Evolutionary conservation across 2,888 invertebrate species (phyloP).

Genomic region (Drosophila neotestacea): DNA sequence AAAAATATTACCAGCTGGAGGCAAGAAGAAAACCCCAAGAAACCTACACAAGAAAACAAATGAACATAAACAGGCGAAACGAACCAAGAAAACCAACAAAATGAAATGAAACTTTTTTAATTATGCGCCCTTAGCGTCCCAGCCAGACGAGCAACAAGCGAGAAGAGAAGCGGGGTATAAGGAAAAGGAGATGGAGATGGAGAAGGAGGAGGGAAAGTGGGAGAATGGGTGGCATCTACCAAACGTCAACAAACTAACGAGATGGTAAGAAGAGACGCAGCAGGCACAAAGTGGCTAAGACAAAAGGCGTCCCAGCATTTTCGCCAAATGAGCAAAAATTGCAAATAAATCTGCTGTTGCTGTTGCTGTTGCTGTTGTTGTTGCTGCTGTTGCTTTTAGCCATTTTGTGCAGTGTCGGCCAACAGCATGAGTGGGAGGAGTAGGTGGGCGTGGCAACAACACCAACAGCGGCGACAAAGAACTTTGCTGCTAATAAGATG

Average conservation of each 20-base stretch:
- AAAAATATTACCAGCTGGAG: slow-evolving; percentile 40
- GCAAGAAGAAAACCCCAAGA: slow-evolving; percentile 58
- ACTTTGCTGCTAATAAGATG: slow-evolving; percentile 83
- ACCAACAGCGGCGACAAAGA: slow-evolving; percentile 71
- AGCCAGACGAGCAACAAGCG: slow-evolving; percentile 38
- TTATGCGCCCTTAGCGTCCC: slow-evolving; percentile 77
- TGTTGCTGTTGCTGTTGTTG: slow-evolving; percentile 40
- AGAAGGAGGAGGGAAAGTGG: not conserved
- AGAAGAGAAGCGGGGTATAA: too few species aligned
- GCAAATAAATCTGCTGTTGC: slow-evolving; percentile 81
- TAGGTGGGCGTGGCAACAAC: slow-evolving; percentile 46
- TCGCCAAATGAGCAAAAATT: slow-evolving; percentile 79
- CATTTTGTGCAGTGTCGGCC: slow-evolving; percentile 59
- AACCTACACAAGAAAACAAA: slow-evolving; percentile 77
- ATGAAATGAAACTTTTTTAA: slow-evolving; percentile 85
- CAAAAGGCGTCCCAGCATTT: slow-evolving; percentile 65
- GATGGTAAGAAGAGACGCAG: slow-evolving; percentile 37
- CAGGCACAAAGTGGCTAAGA: slow-evolving; percentile 75
- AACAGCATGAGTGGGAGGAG: slow-evolving; percentile 43
- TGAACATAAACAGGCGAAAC: slow-evolving; percentile 80
- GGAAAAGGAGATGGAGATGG: not conserved
- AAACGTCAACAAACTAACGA: slow-evolving; percentile 66
- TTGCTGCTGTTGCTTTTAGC: slow-evolving; percentile 67
- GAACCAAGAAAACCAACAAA: slow-evolving; percentile 84
- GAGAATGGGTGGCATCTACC: slow-evolving; percentile 9